phyloP scores from a whole-genome alignment of 2,113 vertebrate genomes.

The Melospiza melodia region DNA sequence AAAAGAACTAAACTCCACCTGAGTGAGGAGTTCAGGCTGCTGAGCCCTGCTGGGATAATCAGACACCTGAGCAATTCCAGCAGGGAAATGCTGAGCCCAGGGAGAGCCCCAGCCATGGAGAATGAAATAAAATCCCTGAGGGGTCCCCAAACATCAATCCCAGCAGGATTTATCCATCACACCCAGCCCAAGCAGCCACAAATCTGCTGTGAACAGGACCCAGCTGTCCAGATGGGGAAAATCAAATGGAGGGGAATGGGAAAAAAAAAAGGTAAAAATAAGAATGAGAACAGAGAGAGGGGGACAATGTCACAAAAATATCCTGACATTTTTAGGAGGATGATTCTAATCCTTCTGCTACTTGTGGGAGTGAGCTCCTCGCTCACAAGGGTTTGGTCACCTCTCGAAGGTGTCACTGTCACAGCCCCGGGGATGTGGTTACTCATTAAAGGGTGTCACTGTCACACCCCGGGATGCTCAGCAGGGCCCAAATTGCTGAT shows the following conservation, averaged over 20 bases:
- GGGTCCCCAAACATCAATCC: background rate
- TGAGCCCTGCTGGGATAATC: background rate
- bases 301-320: background rate
- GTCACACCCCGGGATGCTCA: background rate
- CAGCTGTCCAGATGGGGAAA: background rate
- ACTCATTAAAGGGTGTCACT: background rate
- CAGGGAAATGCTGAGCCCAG: background rate
- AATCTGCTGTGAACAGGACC: background rate
- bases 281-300: background rate
- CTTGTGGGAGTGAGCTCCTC: background rate
- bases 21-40: conserved; percentile 18
- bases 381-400: background rate
- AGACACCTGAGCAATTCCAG: background rate
- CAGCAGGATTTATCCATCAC: conserved; percentile 17
- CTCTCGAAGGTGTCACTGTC: background rate
- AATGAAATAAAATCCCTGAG: conserved; percentile 13
- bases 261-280: background rate
- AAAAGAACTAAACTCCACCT: background rate
- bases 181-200: conserved; percentile 14
- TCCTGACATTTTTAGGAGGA: background rate
- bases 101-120: background rate
- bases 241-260: background rate
- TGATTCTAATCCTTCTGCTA: background rate
- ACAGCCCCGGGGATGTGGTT: background rate
- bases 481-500: background rate